phyloP scores from a whole-genome alignment of 2,888 invertebrate species.

The Ceriagrion tenellum region DNA sequence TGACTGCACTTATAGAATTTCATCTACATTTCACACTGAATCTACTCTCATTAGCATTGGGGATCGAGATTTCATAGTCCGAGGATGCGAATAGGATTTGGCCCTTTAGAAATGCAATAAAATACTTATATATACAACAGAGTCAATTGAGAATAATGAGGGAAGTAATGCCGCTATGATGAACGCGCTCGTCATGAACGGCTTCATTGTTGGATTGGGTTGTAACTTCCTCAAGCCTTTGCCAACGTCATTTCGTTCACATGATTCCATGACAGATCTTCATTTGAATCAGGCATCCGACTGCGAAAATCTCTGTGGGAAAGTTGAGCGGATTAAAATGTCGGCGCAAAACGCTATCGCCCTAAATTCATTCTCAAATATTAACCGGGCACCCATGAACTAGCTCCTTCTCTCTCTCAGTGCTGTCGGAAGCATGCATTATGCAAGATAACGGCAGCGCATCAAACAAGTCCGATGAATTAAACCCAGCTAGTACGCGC shows the following conservation, averaged over 20 bases:
- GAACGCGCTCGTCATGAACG: no score
- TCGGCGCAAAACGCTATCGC: neutral
- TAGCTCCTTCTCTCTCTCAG: no score
- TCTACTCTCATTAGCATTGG: no score
- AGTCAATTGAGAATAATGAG: no score
- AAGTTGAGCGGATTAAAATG: neutral
- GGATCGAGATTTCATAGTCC: no score
- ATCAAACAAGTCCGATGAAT: neutral
- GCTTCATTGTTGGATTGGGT: no score
- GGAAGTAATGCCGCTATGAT: no score
- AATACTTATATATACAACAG: no score
- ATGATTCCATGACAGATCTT: neutral
- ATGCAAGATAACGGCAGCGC: neutral
- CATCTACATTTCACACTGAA: no score
- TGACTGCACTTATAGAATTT: no score
- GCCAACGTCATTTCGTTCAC: neutral
- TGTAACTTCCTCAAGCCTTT: neutral
- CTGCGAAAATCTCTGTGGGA: neutral
- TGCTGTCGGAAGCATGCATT: neutral
- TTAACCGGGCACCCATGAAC: neutral
- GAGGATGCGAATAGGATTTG: no score
- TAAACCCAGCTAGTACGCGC: neutral
- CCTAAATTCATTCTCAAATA: neutral
- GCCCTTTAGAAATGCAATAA: no score
- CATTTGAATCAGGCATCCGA: neutral